Conservation (phyloP, 1,140 invertebrate species). For the Drosophila kanapiae region DNA sequence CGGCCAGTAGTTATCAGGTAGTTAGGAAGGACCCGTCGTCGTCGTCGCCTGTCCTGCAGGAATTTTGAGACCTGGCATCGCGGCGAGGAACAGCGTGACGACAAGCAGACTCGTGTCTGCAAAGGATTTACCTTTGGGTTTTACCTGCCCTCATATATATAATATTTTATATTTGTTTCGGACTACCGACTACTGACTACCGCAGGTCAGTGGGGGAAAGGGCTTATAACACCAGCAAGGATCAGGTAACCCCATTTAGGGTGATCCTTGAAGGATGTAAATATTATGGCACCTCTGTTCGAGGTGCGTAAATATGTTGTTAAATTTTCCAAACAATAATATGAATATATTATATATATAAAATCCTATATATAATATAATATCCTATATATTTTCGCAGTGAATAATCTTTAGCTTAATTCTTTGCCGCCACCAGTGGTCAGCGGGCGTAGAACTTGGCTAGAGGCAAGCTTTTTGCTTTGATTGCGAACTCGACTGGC, state of each 20-base stretch:
- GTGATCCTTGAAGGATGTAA: not conserved
- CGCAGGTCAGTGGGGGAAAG: conserved; percentile 2
- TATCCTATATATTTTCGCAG: not conserved
- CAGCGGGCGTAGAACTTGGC: conserved; percentile 28
- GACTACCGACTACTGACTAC: not conserved
- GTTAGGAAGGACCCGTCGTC: conserved; percentile 19
- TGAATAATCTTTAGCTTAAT: not conserved
- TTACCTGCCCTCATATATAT: conserved; percentile 26
- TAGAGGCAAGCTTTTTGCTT: conserved; percentile 44
- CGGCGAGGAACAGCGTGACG: conserved; percentile 3
- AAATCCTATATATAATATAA: too few species aligned
- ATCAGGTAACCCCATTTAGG: conserved; percentile 13
- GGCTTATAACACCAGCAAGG: not conserved
- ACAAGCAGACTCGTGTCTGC: conserved; percentile 55
- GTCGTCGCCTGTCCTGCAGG: not conserved
- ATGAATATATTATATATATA: not conserved
- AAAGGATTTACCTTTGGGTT: conserved; percentile 25
- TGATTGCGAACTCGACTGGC: conserved; percentile 60
- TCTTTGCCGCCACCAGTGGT: not conserved
- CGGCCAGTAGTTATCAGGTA: conserved; percentile 33
- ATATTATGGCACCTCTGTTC: too few species aligned
- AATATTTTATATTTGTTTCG: not conserved
- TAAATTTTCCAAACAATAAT: not conserved
- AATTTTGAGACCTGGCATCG: not conserved
- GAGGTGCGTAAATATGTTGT: not conserved